Percentiles rank a stretch among this genome's conserved stretches.
phyloP scores from a whole-genome alignment of 2,113 vertebrate genomes.

The Aleadryas rufinucha region DNA sequence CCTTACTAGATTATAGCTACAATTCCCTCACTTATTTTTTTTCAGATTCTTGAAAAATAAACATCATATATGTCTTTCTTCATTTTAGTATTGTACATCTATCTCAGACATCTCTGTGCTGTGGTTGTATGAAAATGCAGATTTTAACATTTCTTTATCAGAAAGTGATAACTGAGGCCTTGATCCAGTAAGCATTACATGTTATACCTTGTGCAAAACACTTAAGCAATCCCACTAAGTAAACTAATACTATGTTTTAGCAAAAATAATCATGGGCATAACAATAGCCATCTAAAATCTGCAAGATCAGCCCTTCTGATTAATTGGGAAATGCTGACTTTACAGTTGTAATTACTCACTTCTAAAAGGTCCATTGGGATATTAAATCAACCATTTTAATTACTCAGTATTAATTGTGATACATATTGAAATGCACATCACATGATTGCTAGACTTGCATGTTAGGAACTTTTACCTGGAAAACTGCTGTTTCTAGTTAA shows the following conservation, averaged over 20 bases:
- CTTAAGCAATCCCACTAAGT: not conserved
- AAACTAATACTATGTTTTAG: not conserved
- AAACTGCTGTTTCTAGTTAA: not conserved
- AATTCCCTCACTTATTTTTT: not conserved
- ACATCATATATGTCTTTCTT: not conserved
- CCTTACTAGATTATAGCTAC: not conserved
- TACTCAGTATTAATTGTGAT: not conserved
- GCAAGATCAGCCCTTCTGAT: not conserved
- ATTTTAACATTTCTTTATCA: not conserved
- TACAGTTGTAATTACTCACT: not conserved
- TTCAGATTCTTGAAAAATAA: not conserved
- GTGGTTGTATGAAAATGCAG: not conserved
- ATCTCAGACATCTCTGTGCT: not conserved
- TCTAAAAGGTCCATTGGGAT: not conserved
- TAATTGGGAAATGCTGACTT: not conserved
- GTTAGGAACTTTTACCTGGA: not conserved
- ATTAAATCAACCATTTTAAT: not conserved
- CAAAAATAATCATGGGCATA: not conserved
- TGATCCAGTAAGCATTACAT: not conserved
- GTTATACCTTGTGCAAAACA: not conserved
- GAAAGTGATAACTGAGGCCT: not conserved
- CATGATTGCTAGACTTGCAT: not conserved
- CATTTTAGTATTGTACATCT: not conserved
- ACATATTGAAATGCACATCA: not conserved
- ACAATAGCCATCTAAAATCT: not conserved